Conservation (phyloP, 2,888 invertebrate genomes). For the Strigamia crassipes region DNA sequence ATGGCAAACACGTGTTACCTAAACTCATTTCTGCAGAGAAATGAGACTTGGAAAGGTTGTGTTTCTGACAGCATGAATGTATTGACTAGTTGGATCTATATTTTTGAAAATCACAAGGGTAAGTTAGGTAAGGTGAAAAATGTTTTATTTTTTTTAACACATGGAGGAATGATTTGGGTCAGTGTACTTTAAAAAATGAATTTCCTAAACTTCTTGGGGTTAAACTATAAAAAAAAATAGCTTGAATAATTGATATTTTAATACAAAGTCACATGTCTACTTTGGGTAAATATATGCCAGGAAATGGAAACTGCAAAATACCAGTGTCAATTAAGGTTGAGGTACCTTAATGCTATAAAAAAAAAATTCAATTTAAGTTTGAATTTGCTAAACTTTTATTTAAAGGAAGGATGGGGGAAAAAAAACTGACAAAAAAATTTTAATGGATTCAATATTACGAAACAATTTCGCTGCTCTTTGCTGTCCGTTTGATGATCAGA, state of each 20-base stretch:
- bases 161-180: not conserved
- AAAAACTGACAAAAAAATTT: not conserved
- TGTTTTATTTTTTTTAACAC: not conserved
- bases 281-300: not conserved
- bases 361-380: slow-evolving; percentile 27
- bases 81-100: slow-evolving; percentile 27
- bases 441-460: slow-evolving; percentile 13
- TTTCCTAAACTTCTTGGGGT: not conserved
- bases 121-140: not conserved
- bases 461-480: slow-evolving; percentile 12
- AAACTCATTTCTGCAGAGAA: slow-evolving; percentile 36
- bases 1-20: slow-evolving; percentile 26
- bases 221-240: slow-evolving; percentile 12
- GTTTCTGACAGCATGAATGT: slow-evolving; percentile 25
- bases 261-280: slow-evolving; percentile 35
- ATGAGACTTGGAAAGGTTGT: slow-evolving; percentile 17
- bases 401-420: not conserved
- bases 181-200: slow-evolving; percentile 13
- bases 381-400: not conserved
- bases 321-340: slow-evolving; percentile 29
- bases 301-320: slow-evolving; percentile 26
- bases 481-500: slow-evolving; percentile 8
- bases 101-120: not conserved
- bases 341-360: not conserved
- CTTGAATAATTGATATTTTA: slow-evolving; percentile 38